A percentile compares a stretch with the other conserved stretches of the same genome.
Conservation (phyloP, 2,797 vertebrate genomes). For the Thripadectes ignobilis region DNA sequence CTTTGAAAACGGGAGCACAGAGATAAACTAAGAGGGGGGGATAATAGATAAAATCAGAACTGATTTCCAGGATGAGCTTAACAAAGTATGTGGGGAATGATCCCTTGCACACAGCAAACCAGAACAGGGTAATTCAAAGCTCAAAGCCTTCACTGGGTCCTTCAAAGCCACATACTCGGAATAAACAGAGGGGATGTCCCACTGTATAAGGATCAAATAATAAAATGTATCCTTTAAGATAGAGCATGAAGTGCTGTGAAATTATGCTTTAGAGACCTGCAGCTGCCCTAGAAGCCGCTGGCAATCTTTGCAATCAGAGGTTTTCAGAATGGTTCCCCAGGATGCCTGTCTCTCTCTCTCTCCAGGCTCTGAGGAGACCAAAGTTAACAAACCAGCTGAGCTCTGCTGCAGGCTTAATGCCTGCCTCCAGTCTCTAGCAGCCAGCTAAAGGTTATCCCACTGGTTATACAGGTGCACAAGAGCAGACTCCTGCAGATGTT, state of each 20-base stretch:
- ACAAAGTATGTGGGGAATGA: not conserved
- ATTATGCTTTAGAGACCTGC: not conserved
- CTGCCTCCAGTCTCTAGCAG: not conserved
- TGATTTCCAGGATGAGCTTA: not conserved
- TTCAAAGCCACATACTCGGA: not conserved
- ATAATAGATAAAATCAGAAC: not conserved
- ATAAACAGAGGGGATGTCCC: not conserved
- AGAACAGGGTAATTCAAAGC: not conserved
- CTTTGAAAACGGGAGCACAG: not conserved
- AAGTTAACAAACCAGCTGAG: not conserved
- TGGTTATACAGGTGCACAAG: not conserved
- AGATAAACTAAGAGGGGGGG: not conserved
- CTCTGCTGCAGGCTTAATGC: not conserved
- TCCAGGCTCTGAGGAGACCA: not conserved
- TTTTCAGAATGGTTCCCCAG: not conserved
- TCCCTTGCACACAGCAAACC: fast-evolving
- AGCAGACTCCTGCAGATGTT: not conserved
- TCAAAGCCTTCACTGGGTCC: not conserved
- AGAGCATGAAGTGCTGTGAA: not conserved
- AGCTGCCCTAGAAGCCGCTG: not conserved
- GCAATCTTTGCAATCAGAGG: not conserved
- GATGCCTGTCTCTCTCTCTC: not conserved
- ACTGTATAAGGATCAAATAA: not conserved
- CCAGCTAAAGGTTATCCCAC: not conserved
- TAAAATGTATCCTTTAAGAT: not conserved